These are phyloP conservation scores for Lateolabrax maculatus DNA, from an alignment of 2,797 vertebrate genomes.

Conservation along the genomic window DNA sequence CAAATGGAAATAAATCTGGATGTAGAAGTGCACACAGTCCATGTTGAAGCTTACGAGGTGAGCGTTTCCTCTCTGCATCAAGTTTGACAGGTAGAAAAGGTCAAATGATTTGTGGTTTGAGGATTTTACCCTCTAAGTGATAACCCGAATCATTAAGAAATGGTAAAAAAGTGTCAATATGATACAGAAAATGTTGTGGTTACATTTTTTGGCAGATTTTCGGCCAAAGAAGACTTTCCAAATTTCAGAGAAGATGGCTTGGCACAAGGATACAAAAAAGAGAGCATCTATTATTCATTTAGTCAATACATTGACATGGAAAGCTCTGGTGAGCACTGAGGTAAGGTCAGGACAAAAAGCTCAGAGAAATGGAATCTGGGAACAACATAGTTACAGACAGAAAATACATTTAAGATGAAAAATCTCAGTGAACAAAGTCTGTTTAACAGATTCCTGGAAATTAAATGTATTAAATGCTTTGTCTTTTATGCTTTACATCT, in stretches of 20 bases:
- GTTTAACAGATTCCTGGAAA: not conserved
- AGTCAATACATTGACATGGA: conserved; percentile 65
- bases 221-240: not conserved
- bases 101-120: conserved; percentile 15
- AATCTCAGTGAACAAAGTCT: not conserved
- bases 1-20: conserved; percentile 24
- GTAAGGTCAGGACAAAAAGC: conserved; percentile 46
- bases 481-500: not conserved
- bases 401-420: conserved; percentile 33
- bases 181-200: not conserved
- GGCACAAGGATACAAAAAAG: conserved; percentile 44
- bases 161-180: not conserved
- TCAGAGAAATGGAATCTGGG: conserved; percentile 30
- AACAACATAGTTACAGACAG: not conserved
- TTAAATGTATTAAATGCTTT: not conserved
- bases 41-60: not conserved
- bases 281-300: conserved; percentile 70
- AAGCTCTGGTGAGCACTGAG: conserved; percentile 36
- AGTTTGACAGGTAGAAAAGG: conserved; percentile 17
- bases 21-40: not conserved
- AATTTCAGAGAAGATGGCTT: conserved; percentile 24
- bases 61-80: conserved; percentile 7
- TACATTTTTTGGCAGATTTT: conserved; percentile 26
- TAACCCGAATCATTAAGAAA: not conserved
- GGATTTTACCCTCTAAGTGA: conserved; percentile 7